These are phyloP conservation scores for Adelges cooleyi DNA, from an alignment of 1,140 invertebrate genomes.

Conservation along the genomic window DNA sequence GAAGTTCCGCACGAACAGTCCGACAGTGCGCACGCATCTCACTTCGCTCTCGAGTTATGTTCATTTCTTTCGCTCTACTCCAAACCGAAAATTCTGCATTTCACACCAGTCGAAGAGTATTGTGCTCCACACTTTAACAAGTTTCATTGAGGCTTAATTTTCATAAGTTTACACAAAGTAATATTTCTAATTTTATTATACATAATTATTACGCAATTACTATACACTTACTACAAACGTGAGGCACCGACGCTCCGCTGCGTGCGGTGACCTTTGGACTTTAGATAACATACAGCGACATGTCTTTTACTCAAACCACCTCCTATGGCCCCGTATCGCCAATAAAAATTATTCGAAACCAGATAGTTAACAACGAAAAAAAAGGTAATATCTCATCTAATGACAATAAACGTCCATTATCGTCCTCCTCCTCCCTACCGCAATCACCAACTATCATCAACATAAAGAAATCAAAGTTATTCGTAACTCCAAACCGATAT, in stretches of 20 bases:
- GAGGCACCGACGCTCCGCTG: neutral
- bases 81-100: neutral
- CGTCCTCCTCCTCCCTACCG: neutral
- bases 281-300: neutral
- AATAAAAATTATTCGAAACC: neutral
- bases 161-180: neutral
- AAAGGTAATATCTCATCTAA: neutral
- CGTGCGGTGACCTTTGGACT: neutral
- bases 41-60: neutral
- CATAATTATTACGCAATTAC: neutral
- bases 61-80: neutral
- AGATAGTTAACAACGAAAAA: neutral
- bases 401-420: neutral
- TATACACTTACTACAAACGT: neutral
- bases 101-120: neutral
- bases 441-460: neutral
- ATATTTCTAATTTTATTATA: neutral
- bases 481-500: neutral
- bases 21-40: neutral
- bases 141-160: neutral
- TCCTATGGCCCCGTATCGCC: neutral
- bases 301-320: neutral
- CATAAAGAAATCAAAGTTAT: neutral
- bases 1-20: neutral
- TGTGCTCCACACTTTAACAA: neutral